Evolutionary conservation across 1,140 invertebrate species (phyloP), one percentile per base, ranked within the genome.

Genomic region (Bombus terrestris): DNA sequence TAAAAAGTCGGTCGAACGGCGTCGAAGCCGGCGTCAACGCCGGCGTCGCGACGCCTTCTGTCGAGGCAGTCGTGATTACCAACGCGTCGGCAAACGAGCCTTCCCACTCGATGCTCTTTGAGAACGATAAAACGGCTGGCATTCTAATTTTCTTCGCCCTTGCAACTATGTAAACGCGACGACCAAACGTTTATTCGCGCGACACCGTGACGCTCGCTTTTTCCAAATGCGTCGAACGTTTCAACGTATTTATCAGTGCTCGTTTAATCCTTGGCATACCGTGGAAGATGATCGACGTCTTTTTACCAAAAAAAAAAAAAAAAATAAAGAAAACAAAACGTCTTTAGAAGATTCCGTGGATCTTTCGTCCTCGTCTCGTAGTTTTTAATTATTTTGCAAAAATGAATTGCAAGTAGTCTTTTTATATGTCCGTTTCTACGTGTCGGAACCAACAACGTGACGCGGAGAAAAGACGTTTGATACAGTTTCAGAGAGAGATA

Each of bases 141-240:
- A 80, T 80, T 85, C 77, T 80, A 85, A 85, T 85, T 62, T 85
- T 72, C 83, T 57, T 43, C 47, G 53, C 12, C 39, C 62, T 59
- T 64, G 32, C 32, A 32, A 22, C 73, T 32, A 32, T 39, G 57
- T 64, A 66, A 78, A 78, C 82, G 74, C 25, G n/a, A 75, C 53
- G 71, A 15, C 39, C 39, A 22, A 83, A 74, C 72, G 75, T 53
- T 53, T 53, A 53, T 53, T 53, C 47, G 47, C 47, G 47, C 47
- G 47, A 53, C 47, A 53, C 47, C 47, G 47, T 53, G 47, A 53
- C 47, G 47, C 59, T 62, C 28, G 59, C 59, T n/a, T n/a, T 5
- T 18, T 35, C 9, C 64, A 3, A 71, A 39, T 15, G 8, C 18
- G 25, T 66, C 68, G 53, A 41, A 22, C 57, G 25, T 53, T 53